Evolutionary conservation across 2,888 invertebrate species (phyloP).

Genomic region (Brachypterus glaber): DNA sequence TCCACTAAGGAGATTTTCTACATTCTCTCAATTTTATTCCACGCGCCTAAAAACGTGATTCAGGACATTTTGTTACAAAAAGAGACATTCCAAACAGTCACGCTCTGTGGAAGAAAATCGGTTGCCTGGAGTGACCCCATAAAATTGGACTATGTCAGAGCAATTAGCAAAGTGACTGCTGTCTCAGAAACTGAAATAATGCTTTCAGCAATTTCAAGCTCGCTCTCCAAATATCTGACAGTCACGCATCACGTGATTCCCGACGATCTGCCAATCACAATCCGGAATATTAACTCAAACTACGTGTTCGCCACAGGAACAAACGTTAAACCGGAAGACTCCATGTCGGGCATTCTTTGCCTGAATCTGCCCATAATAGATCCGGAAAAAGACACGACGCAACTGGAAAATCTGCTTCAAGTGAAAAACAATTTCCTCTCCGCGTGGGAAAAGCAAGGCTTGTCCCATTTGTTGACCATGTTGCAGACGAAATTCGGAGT

Average conservation of each 20-base stretch:
- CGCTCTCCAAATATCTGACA: conserved; percentile 51
- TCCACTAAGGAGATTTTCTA: conserved; percentile 40
- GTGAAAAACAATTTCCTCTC: conserved; percentile 39
- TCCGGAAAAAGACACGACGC: conserved; percentile 28
- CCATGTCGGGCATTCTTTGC: conserved; percentile 54
- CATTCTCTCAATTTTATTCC: conserved; percentile 38
- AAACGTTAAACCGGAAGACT: conserved; percentile 36
- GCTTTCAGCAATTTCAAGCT: conserved; percentile 53
- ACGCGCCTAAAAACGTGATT: conserved; percentile 45
- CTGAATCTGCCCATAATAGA: conserved; percentile 51
- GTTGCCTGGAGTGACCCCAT: conserved; percentile 63
- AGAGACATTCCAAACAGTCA: conserved; percentile 49
- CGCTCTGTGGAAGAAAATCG: conserved; percentile 62
- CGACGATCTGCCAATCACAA: conserved; percentile 52
- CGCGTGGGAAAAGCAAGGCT: conserved; percentile 43
- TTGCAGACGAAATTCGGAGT: conserved; percentile 48
- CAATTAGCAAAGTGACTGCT: conserved; percentile 50
- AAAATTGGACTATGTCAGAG: conserved; percentile 46
- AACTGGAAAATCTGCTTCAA: conserved; percentile 34
- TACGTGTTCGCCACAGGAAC: conserved; percentile 47
- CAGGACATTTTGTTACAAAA: conserved; percentile 52
- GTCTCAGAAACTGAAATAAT: conserved; percentile 56
- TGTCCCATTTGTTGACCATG: conserved; percentile 46
- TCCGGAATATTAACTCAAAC: conserved; percentile 47
- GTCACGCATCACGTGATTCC: conserved; percentile 41